These are phyloP conservation scores for Darevskia mixta DNA, from an alignment of 2,797 vertebrate species.

Conservation along the genomic window DNA sequence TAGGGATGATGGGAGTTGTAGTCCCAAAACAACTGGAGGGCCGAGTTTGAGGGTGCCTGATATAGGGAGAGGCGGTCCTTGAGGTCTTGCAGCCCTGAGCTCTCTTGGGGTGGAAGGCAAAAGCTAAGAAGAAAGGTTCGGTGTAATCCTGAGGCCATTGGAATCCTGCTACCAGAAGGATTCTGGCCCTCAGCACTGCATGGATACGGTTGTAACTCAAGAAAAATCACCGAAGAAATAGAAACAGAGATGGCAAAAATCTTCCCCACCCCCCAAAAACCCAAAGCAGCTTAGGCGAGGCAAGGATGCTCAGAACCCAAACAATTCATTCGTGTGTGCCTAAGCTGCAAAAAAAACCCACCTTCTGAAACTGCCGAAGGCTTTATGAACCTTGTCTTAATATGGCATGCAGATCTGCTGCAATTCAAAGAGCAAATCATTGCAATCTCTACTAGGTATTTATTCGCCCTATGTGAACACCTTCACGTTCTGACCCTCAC, in stretches of 20 bases:
- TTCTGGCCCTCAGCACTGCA: neutral
- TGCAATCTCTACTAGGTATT: neutral
- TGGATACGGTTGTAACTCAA: neutral
- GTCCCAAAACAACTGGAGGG: too few relatives aligned
- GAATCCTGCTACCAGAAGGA: neutral
- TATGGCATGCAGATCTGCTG: neutral
- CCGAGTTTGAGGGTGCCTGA: too few relatives aligned
- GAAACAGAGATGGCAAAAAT: neutral
- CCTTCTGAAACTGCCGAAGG: neutral
- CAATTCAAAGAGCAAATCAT: neutral
- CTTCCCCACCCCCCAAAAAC: neutral
- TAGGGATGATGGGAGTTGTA: too few relatives aligned
- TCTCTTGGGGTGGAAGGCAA: neutral
- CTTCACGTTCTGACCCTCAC: neutral
- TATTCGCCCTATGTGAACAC: neutral
- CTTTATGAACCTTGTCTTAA: neutral
- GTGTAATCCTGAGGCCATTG: neutral
- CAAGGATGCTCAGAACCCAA: neutral
- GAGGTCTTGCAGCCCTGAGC: too few relatives aligned
- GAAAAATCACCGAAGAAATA: neutral
- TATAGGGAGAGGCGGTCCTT: too few relatives aligned
- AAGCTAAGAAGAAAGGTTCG: neutral
- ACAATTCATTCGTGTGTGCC: neutral
- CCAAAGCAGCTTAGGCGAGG: neutral
- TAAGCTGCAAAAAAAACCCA: neutral